Evolutionary conservation across 2,797 vertebrate genomes (phyloP), one percentile per base, ranked within the genome.

Genomic region (Mastacembelus armatus): DNA sequence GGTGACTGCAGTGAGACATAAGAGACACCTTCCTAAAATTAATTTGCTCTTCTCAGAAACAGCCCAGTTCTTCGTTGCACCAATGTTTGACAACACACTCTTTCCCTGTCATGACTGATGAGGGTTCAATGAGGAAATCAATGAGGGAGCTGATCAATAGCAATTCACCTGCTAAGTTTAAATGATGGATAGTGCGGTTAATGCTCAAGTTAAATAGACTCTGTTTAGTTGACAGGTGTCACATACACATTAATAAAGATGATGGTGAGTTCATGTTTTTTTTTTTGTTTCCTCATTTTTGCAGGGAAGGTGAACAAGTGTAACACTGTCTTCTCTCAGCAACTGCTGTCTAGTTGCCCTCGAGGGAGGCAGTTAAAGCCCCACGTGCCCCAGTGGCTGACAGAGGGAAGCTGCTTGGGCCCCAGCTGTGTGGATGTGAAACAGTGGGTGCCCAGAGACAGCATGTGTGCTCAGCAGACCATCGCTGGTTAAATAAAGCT

Each of bases 401-500:
- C 66, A 11, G 56, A 66, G 77, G 67, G 42, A 80, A 57, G 40
- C 60, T 33, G 30, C 11, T 32, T 8, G 5, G n/a, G 45, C 77
- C 64, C 66, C 71, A 74, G 66, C 78, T 83, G 78, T 44, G 69
- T 63, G 68, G 52, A 55, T 56, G 78, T 39, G 63, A 45, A 49
- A 65, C 74, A 19, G 55, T 43, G 44, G 44, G 60, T 32, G 56
- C 66, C 78, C 52, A 22, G 69, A 77, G 54, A 58, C 22, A 0
- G 36, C 30, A 1, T 61, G 72, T 56, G 38, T 19, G 40, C 72
- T 63, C 43, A 18, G 50, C 58, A 38, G 45, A 55, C 22, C 61
- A 39, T 47, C 8, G 6, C 65, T 56, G 69, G 74, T 84, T 83
- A 89, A 88, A 87, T 86, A 81, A 83, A 87, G 77, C 73, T 80